Evolutionary conservation across 2,888 invertebrate genomes (phyloP), one percentile per base, ranked within the genome.

Genomic region (Andrena hattorfiana): DNA sequence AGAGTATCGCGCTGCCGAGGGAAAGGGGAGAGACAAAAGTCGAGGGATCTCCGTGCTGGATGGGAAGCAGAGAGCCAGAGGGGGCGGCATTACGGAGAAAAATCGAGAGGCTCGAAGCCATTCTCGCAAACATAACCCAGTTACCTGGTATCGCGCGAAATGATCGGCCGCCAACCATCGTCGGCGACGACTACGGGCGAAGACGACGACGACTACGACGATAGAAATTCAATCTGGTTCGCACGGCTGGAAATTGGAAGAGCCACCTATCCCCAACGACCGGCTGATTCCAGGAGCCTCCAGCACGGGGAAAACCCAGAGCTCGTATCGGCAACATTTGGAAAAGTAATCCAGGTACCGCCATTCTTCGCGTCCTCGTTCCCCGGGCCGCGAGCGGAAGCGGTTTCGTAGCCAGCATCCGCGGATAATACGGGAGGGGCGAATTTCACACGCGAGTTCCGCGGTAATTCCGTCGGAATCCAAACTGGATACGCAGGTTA

Each of bases 171-270:
- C 81, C 86, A 84, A 84, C 83, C 84, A 82, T 77, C 85, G 83
- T 42, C 73, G 75, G 54, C 66, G 51, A 51, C 83, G 54, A 63
- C 77, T 68, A 77, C 75, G 83, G 67, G 71, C 71, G 85, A 84
- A 76, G 85, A 72, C 83, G 85, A 85, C 68, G 84, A 79, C 74
- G 83, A 84, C 85, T 84, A 72, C 84, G 85, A 88, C 90, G 92
- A 93, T 91, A 91, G 91, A 92, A 93, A 93, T 93, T 93, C 92
- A 93, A 93, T 92, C 92, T 92, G 90, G 91, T 87, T 90, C 89
- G 90, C 89, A 90, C 89, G 88, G 90, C 85, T 91, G 91, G 89
- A 92, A 92, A 93, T 93, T 91, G 92, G 90, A 91, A 91, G 88
- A 91, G 91, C 90, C 88, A 89, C 87, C 89, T 88, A 77, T 80